Percentiles rank a stretch among this genome's conserved stretches.
Conservation (phyloP, 2,113 vertebrate genomes). For the Zingel zingel region DNA sequence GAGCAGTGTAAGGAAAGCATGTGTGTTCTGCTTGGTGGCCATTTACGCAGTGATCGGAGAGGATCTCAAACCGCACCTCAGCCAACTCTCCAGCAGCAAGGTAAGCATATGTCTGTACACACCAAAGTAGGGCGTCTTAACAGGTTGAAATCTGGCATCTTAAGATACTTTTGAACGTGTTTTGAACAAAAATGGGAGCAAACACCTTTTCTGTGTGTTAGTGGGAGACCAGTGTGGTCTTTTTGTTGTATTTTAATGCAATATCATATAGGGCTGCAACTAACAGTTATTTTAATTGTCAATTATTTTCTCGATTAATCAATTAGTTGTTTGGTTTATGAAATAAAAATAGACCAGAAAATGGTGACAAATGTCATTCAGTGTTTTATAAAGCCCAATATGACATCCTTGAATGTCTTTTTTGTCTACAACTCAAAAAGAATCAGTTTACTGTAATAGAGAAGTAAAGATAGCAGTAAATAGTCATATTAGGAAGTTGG, state of each 20-base stretch:
- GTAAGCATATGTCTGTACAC: conserved; percentile 71
- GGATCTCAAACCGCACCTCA: conserved; percentile 96
- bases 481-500: no score
- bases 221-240: background rate
- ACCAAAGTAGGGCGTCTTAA: background rate
- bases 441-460: no score
- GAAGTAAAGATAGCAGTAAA: no score
- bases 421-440: no score
- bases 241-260: background rate
- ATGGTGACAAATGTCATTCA: no score
- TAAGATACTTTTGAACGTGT: background rate
- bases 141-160: background rate
- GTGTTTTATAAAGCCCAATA: no score
- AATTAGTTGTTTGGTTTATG: no score
- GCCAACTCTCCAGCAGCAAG: conserved; percentile 97
- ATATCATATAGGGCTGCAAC: background rate
- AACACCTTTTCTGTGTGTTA: background rate
- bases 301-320: no score
- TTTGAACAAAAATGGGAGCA: background rate
- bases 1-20: conserved; percentile 97
- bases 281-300: no score
- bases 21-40: conserved; percentile 97
- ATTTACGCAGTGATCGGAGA: conserved; percentile 95
- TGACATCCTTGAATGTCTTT: no score
- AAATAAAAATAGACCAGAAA: no score